Conservation (phyloP, 2,888 invertebrate genomes). For the Chaetogeoica ovagalla region DNA sequence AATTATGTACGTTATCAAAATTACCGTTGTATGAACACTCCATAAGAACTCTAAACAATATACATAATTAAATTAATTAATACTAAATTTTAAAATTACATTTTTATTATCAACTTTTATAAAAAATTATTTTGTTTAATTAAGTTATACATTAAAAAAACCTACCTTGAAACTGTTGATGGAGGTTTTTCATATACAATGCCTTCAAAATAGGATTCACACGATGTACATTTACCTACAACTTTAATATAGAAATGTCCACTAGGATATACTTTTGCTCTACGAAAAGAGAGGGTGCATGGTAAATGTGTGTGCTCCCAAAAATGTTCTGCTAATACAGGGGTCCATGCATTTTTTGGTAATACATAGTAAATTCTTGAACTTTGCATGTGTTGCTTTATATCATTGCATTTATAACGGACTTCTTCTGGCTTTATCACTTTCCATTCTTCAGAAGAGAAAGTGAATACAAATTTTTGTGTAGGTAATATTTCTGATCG, state of each 20-base stretch:
- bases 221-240: background rate
- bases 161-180: too few relatives aligned
- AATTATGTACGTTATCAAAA: background rate
- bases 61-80: too few relatives aligned
- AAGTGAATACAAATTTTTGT: background rate
- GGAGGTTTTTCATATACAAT: too few relatives aligned
- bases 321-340: background rate
- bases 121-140: background rate
- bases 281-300: background rate
- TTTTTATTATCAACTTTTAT: too few relatives aligned
- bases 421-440: background rate
- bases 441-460: background rate
- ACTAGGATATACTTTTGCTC: too few relatives aligned
- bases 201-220: too few relatives aligned
- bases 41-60: conserved; percentile 6
- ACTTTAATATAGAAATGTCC: background rate
- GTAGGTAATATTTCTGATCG: background rate
- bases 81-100: too few relatives aligned
- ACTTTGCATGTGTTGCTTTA: background rate
- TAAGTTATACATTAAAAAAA: too few relatives aligned
- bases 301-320: background rate
- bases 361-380: background rate
- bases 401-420: background rate
- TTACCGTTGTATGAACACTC: background rate
- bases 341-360: background rate